A percentile compares a stretch with the other conserved stretches of the same genome.
Conservation (phyloP, 2,888 invertebrate genomes). For the Odontothrips loti region DNA sequence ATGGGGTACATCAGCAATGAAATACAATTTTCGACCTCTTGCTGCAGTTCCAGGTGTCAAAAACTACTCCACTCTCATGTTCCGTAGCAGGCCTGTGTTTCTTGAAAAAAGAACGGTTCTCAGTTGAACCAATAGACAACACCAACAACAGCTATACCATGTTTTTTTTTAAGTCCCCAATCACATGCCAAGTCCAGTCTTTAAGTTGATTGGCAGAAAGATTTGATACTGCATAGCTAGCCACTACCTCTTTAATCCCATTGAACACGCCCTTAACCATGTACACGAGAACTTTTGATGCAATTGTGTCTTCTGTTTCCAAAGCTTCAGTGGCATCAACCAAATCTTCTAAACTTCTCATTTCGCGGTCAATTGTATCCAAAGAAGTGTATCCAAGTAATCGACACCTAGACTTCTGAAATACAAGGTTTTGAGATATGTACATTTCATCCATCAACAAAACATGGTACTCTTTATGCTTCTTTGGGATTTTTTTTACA, state of each 20-base stretch:
- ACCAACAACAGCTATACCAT: background rate
- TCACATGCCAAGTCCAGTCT: background rate
- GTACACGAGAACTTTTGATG: slow-evolving; percentile 1
- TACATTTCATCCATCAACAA: background rate
- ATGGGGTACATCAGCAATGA: background rate
- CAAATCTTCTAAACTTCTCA: background rate
- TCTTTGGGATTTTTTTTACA: background rate
- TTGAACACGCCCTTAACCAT: background rate
- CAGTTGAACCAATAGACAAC: background rate
- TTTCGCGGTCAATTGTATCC: background rate
- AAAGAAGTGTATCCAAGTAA: background rate
- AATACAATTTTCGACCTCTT: background rate
- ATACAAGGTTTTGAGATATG: background rate
- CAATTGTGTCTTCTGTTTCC: background rate
- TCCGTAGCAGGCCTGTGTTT: background rate
- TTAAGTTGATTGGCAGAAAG: background rate
- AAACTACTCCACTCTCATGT: background rate
- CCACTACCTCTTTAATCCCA: background rate
- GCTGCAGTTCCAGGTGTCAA: background rate
- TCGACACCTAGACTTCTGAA: background rate
- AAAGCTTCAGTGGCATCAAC: background rate
- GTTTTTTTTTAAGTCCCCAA: background rate
- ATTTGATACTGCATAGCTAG: background rate
- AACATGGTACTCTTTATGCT: background rate
- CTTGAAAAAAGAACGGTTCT: background rate